These are phyloP conservation scores for Lycophotia porphyrea DNA, from an alignment of 2,888 invertebrate genomes.

Conservation along the genomic window DNA sequence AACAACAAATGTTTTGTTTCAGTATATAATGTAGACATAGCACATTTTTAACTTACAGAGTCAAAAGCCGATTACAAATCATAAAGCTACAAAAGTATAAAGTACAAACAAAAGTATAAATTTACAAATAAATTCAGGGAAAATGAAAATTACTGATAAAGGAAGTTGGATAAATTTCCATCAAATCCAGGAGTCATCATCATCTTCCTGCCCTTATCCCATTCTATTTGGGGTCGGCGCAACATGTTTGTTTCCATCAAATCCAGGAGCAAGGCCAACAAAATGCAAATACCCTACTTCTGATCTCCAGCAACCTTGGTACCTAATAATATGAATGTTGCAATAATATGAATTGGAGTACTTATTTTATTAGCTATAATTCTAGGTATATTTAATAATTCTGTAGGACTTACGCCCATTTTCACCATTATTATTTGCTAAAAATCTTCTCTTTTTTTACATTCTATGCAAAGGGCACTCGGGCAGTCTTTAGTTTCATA, in stretches of 20 bases:
- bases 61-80: not conserved
- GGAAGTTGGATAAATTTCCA: not conserved
- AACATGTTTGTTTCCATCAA: too few species aligned
- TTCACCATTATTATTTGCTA: not conserved
- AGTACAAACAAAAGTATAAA: not conserved
- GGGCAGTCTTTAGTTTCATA: slow-evolving; percentile 51
- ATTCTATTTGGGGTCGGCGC: too few species aligned
- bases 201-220: too few species aligned
- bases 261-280: not conserved
- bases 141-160: not conserved
- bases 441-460: not conserved
- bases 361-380: not conserved
- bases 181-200: not conserved
- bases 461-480: not conserved
- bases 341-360: not conserved
- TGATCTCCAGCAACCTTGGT: not conserved
- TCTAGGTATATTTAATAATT: not conserved
- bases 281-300: not conserved
- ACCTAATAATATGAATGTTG: not conserved
- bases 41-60: not conserved
- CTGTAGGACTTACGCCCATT: not conserved
- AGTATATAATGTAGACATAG: too few species aligned
- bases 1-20: not conserved
- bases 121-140: too few species aligned
- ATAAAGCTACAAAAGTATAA: not conserved